Conservation (phyloP, 1,140 invertebrate genomes). For the Papilio dardanus region DNA sequence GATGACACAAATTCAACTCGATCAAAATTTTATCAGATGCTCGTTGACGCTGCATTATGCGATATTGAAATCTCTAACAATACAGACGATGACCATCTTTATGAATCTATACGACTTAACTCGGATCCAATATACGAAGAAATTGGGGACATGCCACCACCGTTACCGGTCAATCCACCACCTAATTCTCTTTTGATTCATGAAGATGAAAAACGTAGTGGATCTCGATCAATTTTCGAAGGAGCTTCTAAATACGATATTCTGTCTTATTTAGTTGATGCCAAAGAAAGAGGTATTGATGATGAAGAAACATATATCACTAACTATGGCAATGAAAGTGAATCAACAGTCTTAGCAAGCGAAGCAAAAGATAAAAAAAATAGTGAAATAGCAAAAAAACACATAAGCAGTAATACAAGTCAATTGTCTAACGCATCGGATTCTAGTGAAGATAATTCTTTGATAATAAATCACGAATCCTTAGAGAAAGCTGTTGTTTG, state of each 20-base stretch:
- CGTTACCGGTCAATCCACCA: constrained; percentile 88
- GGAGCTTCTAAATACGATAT: constrained; percentile 94
- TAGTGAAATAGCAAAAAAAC: constrained; percentile 77
- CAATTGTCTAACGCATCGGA: constrained; percentile 85
- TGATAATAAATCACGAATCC: constrained; percentile 83
- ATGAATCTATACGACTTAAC: constrained; percentile 89
- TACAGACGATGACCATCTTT: constrained; percentile 87
- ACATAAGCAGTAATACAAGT: constrained; percentile 83
- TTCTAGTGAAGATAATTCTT: constrained; percentile 87
- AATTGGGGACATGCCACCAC: constrained; percentile 90
- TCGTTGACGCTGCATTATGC: constrained; percentile 85
- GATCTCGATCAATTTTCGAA: constrained; percentile 89
- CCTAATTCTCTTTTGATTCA: constrained; percentile 83
- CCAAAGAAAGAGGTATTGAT: constrained; percentile 88
- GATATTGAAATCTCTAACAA: constrained; percentile 84
- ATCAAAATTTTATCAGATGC: constrained; percentile 87
- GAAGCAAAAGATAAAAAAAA: constrained; percentile 83
- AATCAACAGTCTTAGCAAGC: constrained; percentile 82
- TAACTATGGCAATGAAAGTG: constrained; percentile 82
- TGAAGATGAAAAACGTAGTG: constrained; percentile 85
- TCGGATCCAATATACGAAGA: constrained; percentile 95
- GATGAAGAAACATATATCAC: constrained; percentile 84
- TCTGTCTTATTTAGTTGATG: constrained; percentile 93
- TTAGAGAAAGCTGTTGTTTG: constrained; percentile 80
- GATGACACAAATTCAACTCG: constrained; percentile 83